phyloP scores from a whole-genome alignment of 2,888 invertebrate genomes.

The Ryuthela nishihirai region DNA sequence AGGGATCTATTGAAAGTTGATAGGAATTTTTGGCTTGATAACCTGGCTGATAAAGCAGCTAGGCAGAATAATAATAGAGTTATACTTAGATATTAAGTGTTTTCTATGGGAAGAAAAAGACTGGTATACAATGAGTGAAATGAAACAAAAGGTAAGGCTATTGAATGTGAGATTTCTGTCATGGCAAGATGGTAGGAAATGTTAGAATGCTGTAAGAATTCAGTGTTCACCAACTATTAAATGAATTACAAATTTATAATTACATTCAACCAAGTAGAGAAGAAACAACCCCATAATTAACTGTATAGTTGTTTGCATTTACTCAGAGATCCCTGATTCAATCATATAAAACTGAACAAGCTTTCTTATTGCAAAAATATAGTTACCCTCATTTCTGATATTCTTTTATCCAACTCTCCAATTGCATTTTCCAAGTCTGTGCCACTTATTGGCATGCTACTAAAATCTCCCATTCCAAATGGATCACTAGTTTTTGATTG shows the following conservation, averaged over 20 bases:
- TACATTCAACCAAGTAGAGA: background rate
- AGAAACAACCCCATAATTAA: background rate
- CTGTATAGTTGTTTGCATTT: background rate
- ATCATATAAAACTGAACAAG: background rate
- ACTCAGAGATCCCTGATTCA: background rate
- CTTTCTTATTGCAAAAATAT: background rate
- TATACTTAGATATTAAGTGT: too few relatives aligned
- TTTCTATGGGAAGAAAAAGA: too few relatives aligned
- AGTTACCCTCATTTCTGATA: slow-evolving; percentile 79
- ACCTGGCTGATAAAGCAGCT: too few relatives aligned
- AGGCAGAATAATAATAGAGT: too few relatives aligned
- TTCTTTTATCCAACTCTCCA: slow-evolving; percentile 72
- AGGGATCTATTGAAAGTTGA: too few relatives aligned
- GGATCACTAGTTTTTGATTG: slow-evolving; percentile 59
- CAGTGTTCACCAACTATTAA: background rate
- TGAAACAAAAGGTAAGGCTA: too few relatives aligned
- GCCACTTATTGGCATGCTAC: slow-evolving; percentile 45
- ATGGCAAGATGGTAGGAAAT: too few relatives aligned
- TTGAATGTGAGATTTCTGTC: too few relatives aligned
- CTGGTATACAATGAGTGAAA: too few relatives aligned
- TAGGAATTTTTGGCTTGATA: too few relatives aligned
- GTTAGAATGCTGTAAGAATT: background rate
- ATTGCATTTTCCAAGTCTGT: slow-evolving; percentile 69
- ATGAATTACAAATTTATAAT: background rate
- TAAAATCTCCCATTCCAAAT: slow-evolving; percentile 78